These are phyloP conservation scores for Lacerta agilis DNA, from an alignment of 2,797 vertebrate species.

Conservation along the genomic window DNA sequence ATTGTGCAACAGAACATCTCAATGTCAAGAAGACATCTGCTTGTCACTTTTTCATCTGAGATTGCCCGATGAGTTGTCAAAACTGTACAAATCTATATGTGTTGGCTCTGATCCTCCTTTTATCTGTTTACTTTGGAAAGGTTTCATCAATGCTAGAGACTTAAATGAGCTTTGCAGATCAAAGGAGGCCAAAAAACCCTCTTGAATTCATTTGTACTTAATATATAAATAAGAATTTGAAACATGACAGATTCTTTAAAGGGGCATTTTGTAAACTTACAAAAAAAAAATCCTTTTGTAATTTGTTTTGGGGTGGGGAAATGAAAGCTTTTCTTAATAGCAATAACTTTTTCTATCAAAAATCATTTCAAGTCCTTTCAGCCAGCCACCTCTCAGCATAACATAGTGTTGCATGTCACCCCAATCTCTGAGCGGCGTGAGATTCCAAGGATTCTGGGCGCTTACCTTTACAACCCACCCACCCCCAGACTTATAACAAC, in stretches of 20 bases:
- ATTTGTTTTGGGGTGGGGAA: background rate
- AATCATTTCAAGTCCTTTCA: background rate
- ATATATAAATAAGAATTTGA: constrained; percentile 45
- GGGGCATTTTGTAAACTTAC: constrained; percentile 46
- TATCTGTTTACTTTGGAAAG: constrained; percentile 68
- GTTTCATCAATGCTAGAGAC: constrained; percentile 46
- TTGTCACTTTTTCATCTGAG: constrained; percentile 55
- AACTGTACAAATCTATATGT: constrained; percentile 61
- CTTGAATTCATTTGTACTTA: constrained; percentile 54
- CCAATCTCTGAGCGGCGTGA: too few species aligned
- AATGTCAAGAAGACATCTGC: constrained; percentile 44
- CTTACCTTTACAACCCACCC: too few species aligned
- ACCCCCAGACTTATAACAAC: too few species aligned
- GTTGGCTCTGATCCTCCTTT: constrained; percentile 60
- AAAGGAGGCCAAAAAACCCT: constrained; percentile 45
- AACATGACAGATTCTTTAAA: constrained; percentile 50
- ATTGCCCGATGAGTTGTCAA: constrained; percentile 62
- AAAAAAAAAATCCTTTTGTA: constrained; percentile 36
- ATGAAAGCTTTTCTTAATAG: background rate
- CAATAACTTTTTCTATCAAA: background rate
- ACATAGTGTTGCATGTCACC: background rate
- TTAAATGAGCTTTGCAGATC: constrained; percentile 66
- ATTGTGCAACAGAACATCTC: background rate
- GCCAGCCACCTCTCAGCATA: background rate
- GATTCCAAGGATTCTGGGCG: too few species aligned